These are phyloP conservation scores for cat (Felis catus) DNA, from an alignment of 2,113 vertebrate genomes.

Conservation along the genomic window F.catus_Fca126_mat1.0 CM031416.1:130403501-130404000, in stretches of 20 bases:
- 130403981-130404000: background rate
- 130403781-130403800: background rate
- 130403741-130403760: background rate
- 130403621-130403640: background rate
- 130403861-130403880: background rate
- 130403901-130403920: background rate
- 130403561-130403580: background rate
- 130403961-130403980: background rate
- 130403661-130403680: background rate
- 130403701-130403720: background rate
- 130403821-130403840: background rate
- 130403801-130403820: background rate
- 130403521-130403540: background rate
- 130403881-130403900: background rate
- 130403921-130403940: background rate
- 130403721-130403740: background rate
- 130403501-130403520: background rate
- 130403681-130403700: constrained; percentile 29
- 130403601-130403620: background rate
- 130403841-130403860: background rate
- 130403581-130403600: background rate
- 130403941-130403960: background rate
- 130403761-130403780: background rate
- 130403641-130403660: background rate
- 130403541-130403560: background rate